These are phyloP conservation scores for Trichopoda pennipes DNA, from an alignment of 2,888 invertebrate species.

Conservation along the genomic window DNA sequence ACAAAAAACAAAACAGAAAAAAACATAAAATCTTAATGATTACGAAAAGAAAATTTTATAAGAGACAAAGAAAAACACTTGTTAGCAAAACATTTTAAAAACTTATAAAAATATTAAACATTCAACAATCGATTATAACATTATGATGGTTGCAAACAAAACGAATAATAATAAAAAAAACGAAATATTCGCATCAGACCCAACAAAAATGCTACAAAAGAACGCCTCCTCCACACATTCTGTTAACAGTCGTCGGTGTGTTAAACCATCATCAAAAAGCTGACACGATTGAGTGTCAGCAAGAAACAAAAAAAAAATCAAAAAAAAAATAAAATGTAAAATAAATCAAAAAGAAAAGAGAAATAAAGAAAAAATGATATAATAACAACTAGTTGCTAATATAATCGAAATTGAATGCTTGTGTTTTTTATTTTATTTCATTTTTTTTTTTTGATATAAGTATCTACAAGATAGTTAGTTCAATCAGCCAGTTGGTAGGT, in stretches of 20 bases:
- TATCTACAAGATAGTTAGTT: constrained; percentile 4
- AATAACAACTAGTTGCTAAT: constrained; percentile 61
- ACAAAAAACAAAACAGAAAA: too few species aligned
- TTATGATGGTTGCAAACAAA: constrained; percentile 12
- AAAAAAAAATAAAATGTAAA: neutral
- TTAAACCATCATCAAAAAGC: constrained; percentile 33
- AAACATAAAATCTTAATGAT: too few species aligned
- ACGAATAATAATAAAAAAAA: constrained; percentile 21
- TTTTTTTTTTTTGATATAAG: neutral
- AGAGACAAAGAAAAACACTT: neutral
- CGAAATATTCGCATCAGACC: constrained; percentile 7
- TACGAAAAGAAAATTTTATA: too few species aligned
- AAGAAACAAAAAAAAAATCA: neutral
- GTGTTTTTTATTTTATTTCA: too few species aligned
- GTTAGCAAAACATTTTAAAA: too few species aligned
- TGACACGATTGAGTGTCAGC: constrained; percentile 5
- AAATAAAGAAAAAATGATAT: constrained; percentile 40
- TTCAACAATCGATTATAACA: neutral
- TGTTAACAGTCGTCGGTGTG: constrained; percentile 31
- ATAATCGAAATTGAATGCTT: constrained; percentile 32
- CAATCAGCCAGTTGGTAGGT: constrained; percentile 15
- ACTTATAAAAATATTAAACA: neutral
- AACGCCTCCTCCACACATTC: constrained; percentile 65
- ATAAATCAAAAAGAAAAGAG: constrained; percentile 4
- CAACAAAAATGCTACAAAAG: constrained; percentile 49